phyloP scores from a whole-genome alignment of 2,113 vertebrate species.

The Struthio camelus region DNA sequence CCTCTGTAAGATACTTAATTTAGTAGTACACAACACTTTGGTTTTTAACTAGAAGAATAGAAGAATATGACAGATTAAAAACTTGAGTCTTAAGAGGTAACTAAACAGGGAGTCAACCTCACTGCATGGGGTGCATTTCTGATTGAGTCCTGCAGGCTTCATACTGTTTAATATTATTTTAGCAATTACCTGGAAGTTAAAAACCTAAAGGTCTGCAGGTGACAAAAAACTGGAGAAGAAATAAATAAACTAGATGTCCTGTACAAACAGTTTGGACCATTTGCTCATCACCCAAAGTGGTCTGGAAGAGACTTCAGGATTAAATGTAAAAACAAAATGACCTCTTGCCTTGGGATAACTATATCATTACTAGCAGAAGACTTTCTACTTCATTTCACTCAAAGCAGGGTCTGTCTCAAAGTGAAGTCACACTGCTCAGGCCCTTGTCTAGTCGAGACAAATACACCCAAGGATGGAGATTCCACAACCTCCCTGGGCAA shows the following conservation, averaged over 20 bases:
- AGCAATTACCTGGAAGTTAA: not conserved
- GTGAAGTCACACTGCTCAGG: too few relatives aligned
- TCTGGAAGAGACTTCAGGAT: not conserved
- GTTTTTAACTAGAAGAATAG: not conserved
- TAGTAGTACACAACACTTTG: not conserved
- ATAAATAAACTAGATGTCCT: not conserved
- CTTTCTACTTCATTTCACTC: too few relatives aligned
- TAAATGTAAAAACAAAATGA: not conserved
- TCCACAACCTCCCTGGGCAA: not conserved
- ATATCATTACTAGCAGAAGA: not conserved
- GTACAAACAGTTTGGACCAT: not conserved
- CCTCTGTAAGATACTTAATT: slow-evolving; percentile 4
- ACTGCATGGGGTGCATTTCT: not conserved
- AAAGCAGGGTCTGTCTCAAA: too few relatives aligned
- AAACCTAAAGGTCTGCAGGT: not conserved
- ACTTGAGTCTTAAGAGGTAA: not conserved
- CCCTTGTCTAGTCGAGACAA: not conserved
- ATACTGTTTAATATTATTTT: not conserved
- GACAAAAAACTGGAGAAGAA: not conserved
- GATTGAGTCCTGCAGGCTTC: not conserved
- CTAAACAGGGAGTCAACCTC: not conserved
- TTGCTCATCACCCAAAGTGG: not conserved
- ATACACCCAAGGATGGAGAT: not conserved
- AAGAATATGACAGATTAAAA: not conserved
- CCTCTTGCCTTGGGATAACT: not conserved